A percentile compares a stretch with the other conserved stretches of the same genome.
Conservation (phyloP, 2,888 invertebrate species). For the Eupithecia pulchellata region DNA sequence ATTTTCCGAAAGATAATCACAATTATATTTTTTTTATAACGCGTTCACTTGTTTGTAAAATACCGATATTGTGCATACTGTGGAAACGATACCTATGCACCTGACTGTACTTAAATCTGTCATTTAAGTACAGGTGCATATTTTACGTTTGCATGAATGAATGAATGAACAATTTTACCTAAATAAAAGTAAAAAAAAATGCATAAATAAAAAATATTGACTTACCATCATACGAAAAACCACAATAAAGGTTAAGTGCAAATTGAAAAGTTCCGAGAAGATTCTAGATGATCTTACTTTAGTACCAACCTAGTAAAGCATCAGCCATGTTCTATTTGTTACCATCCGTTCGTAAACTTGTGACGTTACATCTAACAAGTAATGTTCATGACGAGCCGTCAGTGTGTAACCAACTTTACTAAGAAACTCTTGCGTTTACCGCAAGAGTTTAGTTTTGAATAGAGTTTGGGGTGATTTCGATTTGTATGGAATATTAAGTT, state of each 20-base stretch:
- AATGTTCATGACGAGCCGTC: constrained; percentile 20
- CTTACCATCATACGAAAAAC: background rate
- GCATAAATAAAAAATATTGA: too few species aligned
- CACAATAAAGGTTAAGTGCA: background rate
- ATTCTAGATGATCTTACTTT: background rate
- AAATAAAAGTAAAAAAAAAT: too few species aligned
- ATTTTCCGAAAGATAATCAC: too few species aligned
- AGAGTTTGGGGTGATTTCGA: constrained; percentile 2
- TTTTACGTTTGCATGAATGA: too few species aligned
- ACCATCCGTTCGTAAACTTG: constrained; percentile 16
- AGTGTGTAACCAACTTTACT: constrained; percentile 9
- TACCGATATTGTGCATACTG: too few species aligned
- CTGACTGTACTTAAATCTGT: too few species aligned
- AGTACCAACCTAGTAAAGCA: background rate
- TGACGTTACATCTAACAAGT: constrained; percentile 17
- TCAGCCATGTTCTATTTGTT: background rate
- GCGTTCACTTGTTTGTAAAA: too few species aligned
- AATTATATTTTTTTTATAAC: too few species aligned
- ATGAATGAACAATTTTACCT: too few species aligned
- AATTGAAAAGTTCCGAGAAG: background rate
- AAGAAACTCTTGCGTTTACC: constrained; percentile 10
- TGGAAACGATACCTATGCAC: too few species aligned
- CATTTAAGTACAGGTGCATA: too few species aligned
- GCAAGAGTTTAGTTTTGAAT: constrained; percentile 12
- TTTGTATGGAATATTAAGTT: background rate